These are phyloP conservation scores for Amphiprion ocellaris DNA, from an alignment of 2,113 vertebrate genomes.

Conservation along the genomic window DNA sequence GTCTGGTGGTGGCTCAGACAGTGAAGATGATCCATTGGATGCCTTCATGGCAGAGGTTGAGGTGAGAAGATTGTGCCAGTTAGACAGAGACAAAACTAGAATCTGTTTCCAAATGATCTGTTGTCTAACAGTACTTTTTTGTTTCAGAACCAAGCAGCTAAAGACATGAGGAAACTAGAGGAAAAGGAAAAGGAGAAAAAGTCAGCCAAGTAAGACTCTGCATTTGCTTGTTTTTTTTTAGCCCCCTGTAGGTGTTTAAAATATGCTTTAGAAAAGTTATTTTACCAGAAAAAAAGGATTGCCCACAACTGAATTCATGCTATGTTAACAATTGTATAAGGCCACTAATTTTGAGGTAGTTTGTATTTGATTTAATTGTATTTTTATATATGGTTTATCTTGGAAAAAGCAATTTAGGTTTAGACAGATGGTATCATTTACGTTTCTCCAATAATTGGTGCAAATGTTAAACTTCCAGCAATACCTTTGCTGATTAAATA, in stretches of 20 bases:
- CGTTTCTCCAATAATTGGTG: background rate
- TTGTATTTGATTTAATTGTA: background rate
- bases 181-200: slow-evolving; percentile 97
- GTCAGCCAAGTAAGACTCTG: slow-evolving; percentile 92
- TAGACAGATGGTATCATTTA: background rate
- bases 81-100: background rate
- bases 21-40: slow-evolving; percentile 97
- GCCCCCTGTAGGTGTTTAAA: slow-evolving; percentile 9
- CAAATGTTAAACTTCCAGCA: slow-evolving; percentile 11
- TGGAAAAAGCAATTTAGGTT: background rate
- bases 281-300: background rate
- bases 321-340: background rate
- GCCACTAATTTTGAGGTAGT: background rate
- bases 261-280: background rate
- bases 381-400: background rate
- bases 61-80: slow-evolving; percentile 78
- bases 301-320: background rate
- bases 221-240: slow-evolving; percentile 18
- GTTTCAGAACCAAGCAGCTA: slow-evolving; percentile 93
- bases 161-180: slow-evolving; percentile 97
- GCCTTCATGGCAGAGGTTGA: slow-evolving; percentile 99
- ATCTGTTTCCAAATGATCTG: background rate
- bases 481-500: background rate
- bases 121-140: background rate
- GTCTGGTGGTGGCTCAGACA: slow-evolving; percentile 92